These are phyloP conservation scores for Subacronicta megacephala DNA, from an alignment of 2,888 invertebrate species.

Conservation along the genomic window DNA sequence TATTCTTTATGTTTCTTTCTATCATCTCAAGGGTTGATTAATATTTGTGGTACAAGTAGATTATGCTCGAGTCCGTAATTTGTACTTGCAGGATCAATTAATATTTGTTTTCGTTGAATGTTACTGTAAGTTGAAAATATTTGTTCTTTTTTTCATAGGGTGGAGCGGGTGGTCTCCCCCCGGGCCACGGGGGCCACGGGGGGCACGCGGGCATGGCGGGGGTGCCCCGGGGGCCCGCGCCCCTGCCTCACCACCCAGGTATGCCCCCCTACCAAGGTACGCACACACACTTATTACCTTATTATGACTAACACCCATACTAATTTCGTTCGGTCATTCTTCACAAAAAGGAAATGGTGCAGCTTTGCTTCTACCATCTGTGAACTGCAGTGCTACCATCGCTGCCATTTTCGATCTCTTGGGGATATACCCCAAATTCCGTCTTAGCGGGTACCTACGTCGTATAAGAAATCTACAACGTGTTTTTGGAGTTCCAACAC, in stretches of 20 bases:
- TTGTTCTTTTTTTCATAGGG: no score
- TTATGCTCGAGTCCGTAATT: no score
- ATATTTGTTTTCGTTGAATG: no score
- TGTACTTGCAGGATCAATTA: no score
- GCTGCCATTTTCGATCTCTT: background rate
- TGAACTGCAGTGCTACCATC: background rate
- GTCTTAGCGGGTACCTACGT: background rate
- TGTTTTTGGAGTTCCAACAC: no score
- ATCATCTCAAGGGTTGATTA: no score
- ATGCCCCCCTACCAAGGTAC: conserved; percentile 63
- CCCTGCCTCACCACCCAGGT: conserved; percentile 84
- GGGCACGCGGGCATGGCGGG: conserved; percentile 73
- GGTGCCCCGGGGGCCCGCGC: conserved; percentile 79
- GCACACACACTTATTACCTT: conserved; percentile 34
- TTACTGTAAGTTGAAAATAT: no score
- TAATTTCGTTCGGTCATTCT: conserved; percentile 8
- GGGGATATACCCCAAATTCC: background rate
- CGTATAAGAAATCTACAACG: background rate
- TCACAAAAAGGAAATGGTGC: no score
- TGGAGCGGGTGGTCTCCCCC: conserved; percentile 76
- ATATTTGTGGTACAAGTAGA: no score
- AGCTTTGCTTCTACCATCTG: conserved; percentile 16
- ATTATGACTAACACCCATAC: conserved; percentile 14
- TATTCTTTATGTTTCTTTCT: no score
- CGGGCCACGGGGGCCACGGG: conserved; percentile 72